Percentiles rank a stretch among this genome's conserved stretches.
Evolutionary conservation across 1,140 invertebrate genomes (phyloP).

Genomic region (fruit fly (Drosophila melanogaster)): Release_6_plus_ISO1_MT NT_033777.3:18677001-18677500

Average conservation of each 20-base stretch:
- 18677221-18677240: slow-evolving; percentile 79
- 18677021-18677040: slow-evolving; percentile 73
- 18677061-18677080: slow-evolving; percentile 57
- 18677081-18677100: slow-evolving; percentile 57
- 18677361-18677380: slow-evolving; percentile 78
- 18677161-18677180: slow-evolving; percentile 59
- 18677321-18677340: slow-evolving; percentile 24
- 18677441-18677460: neutral
- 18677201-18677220: slow-evolving; percentile 60
- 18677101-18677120: slow-evolving; percentile 69
- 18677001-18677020: slow-evolving; percentile 81
- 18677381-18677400: slow-evolving; percentile 61
- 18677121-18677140: slow-evolving; percentile 67
- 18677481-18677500: slow-evolving; percentile 58
- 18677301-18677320: slow-evolving; percentile 15
- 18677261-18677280: slow-evolving; percentile 75
- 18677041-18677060: slow-evolving; percentile 67
- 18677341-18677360: slow-evolving; percentile 19
- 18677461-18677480: slow-evolving; percentile 23
- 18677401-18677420: slow-evolving; percentile 39
- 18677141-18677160: slow-evolving; percentile 66
- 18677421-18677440: neutral
- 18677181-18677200: neutral
- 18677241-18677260: slow-evolving; percentile 79
- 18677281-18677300: slow-evolving; percentile 65